Percentiles rank a stretch among this genome's conserved stretches.
Conservation (phyloP, 2,888 invertebrate genomes). For the Volucella zonaria region DNA sequence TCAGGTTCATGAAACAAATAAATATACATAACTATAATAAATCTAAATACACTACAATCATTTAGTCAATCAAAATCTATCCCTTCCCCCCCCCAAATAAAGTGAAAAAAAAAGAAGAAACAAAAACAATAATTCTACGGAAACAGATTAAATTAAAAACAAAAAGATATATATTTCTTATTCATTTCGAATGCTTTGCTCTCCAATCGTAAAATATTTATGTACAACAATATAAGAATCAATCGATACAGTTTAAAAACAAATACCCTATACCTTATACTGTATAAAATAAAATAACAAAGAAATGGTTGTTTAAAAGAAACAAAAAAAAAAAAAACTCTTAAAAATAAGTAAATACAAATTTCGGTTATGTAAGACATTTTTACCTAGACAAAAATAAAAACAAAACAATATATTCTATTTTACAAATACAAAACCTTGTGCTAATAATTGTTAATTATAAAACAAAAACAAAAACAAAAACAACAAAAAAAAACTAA, state of each 20-base stretch:
- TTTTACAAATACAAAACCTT: conserved; percentile 46
- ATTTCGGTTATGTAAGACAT: conserved; percentile 62
- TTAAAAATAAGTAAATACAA: conserved; percentile 58
- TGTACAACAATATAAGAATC: conserved; percentile 39
- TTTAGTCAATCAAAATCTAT: conserved; percentile 61
- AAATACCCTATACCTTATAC: conserved; percentile 9
- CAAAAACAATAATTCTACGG: conserved; percentile 22
- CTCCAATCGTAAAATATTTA: conserved; percentile 42
- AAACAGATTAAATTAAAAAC: conserved; percentile 16
- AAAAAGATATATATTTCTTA: background rate
- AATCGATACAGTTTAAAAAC: conserved; percentile 28
- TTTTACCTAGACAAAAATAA: conserved; percentile 73
- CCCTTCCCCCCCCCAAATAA: conserved; percentile 2
- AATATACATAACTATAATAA: conserved; percentile 9
- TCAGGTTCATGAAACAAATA: conserved; percentile 49
- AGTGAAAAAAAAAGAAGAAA: background rate
- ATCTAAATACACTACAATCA: conserved; percentile 60
- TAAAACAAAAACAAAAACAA: conserved; percentile 51
- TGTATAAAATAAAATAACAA: conserved; percentile 18
- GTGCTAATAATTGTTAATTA: conserved; percentile 66
- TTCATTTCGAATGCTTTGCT: conserved; percentile 45
- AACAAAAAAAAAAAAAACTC: conserved; percentile 33
- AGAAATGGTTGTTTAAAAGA: conserved; percentile 58
- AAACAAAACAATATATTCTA: conserved; percentile 66
- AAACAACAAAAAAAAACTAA: conserved; percentile 36